These are phyloP conservation scores for Synanthedon myopaeformis DNA, from an alignment of 2,888 invertebrate species.

Conservation along the genomic window DNA sequence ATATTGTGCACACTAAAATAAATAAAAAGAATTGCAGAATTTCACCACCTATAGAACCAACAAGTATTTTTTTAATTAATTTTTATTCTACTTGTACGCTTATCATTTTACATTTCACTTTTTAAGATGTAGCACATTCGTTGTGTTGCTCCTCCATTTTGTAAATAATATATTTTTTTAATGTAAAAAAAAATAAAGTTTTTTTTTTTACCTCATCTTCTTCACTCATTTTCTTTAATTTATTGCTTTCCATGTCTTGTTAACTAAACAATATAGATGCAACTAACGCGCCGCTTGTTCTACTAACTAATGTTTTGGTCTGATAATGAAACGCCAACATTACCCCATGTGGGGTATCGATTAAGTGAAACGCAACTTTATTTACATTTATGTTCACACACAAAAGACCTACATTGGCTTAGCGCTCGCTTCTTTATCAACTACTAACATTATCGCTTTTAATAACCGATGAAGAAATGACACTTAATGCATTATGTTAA, in stretches of 20 bases:
- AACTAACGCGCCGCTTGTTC: background rate
- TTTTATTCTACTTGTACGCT: too few relatives aligned
- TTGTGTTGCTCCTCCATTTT: too few relatives aligned
- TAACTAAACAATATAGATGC: conserved; percentile 7
- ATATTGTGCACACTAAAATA: too few relatives aligned
- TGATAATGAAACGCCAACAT: conserved; percentile 7
- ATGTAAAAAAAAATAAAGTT: too few relatives aligned
- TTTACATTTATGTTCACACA: conserved; percentile 16
- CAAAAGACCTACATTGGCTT: conserved; percentile 25
- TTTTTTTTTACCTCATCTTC: conserved; percentile 10
- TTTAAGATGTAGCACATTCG: too few relatives aligned
- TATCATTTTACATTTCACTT: too few relatives aligned
- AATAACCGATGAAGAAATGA: background rate
- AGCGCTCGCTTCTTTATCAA: conserved; percentile 1
- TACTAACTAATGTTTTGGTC: background rate
- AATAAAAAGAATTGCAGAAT: too few relatives aligned
- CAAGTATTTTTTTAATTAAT: too few relatives aligned
- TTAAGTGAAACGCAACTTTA: conserved; percentile 33
- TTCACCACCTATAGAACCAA: too few relatives aligned
- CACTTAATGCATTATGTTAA: background rate
- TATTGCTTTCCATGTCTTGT: conserved; percentile 7
- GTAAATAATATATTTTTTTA: too few relatives aligned
- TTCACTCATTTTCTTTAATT: conserved; percentile 3
- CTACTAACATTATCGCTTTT: background rate
- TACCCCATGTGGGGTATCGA: conserved; percentile 11